Percentiles rank a stretch among this genome's conserved stretches.
Conservation (phyloP, 1,140 invertebrate genomes). For the Drosophila biarmipes region DNA sequence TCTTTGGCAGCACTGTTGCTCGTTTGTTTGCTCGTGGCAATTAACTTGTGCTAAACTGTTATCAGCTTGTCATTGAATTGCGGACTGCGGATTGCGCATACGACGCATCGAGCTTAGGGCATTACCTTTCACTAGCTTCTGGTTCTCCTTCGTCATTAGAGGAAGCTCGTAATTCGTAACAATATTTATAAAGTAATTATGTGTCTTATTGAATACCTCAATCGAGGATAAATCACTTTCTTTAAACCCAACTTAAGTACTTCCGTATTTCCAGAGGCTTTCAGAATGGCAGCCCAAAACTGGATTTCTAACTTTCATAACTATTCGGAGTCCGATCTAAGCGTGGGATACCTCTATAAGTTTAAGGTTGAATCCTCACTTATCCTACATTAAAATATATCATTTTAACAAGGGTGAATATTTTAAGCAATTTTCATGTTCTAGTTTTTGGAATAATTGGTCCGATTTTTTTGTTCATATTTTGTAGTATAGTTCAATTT, state of each 20-base stretch:
- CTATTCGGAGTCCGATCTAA: no score
- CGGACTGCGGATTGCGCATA: constrained; percentile 42
- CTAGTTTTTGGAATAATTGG: no score
- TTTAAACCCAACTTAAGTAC: not conserved
- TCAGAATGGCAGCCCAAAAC: no score
- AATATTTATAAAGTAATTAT: not conserved
- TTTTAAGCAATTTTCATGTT: no score
- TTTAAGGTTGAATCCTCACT: no score
- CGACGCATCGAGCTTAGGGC: constrained; percentile 21
- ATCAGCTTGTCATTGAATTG: constrained; percentile 32
- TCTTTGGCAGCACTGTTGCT: constrained; percentile 12
- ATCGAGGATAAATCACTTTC: not conserved
- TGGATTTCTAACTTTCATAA: no score
- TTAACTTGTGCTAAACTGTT: constrained; percentile 56
- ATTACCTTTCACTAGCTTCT: constrained; percentile 8
- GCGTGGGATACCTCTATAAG: no score
- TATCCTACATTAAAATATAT: not conserved
- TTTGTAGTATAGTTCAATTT: not conserved
- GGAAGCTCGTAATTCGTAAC: not conserved
- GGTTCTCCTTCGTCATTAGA: not conserved
- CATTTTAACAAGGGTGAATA: no score
- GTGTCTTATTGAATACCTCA: no score
- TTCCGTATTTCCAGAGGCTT: no score
- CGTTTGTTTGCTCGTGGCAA: constrained; percentile 46
- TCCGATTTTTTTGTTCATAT: no score